Base-by-base conservation (phyloP, 2,888 invertebrate genomes). In the Lasioglossum calceatum region DNA sequence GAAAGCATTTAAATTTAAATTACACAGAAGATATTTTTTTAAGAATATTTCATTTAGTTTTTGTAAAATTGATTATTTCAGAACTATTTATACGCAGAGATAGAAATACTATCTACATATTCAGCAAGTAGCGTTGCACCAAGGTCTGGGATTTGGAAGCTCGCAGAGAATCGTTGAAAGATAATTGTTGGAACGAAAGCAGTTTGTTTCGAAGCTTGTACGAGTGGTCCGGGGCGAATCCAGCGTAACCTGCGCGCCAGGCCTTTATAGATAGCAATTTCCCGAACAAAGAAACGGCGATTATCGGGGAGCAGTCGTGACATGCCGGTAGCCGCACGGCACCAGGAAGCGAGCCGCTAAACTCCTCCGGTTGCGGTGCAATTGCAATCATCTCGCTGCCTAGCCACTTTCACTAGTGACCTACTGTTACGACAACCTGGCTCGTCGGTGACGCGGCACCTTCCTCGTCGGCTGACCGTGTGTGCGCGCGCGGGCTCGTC, bases 371-470 rank as follows among this genome's bases (percentile, higher is more conserved):
- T 86, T 86, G 90, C 91, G 91, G 89, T 92, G 92, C 93, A 93
- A 92, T 91, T 91, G 93, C 93, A 93, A 94, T 94, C 93, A 93
- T 94, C 93, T 92, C 91, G 86, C 91, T 92, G 90, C 87, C 92
- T 92, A 93, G 92, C 91, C 93, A 94, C 94, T 95, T 95, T 95
- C 95, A 95, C 95, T 93, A 92, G 92, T 95, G 94, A 95, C 95
- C 95, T 93, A 94, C 94, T 94, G 94, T 93, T 93, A 92, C 92
- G 93, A 88, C 91, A 86, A 88, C 85, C 89, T 86, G 85, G 85
- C 91, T 87, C 85, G 89, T 81, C 89, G 89, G 88, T 90, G 88
- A 91, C 91, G 89, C 84, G 90, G 77, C 90, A 78, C 85, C 90
- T 88, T 88, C 86, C 85, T 82, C 79, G 44, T 71, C 74, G 80